Evolutionary conservation across 2,888 invertebrate genomes (phyloP), one percentile per base, ranked within the genome.

Genomic region (Epistrophella euchroma): DNA sequence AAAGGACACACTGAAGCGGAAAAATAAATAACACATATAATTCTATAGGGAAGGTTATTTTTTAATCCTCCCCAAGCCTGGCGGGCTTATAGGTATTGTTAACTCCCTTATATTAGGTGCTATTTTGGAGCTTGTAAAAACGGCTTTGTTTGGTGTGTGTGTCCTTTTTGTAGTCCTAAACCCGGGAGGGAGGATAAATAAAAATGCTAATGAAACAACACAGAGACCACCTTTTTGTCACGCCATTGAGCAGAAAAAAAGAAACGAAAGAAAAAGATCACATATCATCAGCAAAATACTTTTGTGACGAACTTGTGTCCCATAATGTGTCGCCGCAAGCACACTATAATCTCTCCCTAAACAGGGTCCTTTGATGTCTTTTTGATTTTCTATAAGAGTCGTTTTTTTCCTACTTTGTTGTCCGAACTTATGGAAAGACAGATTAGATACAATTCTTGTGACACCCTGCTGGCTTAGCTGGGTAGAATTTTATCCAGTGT

Each of bases 201-300:
- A 77, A 76, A 76, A 76, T 80, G 56, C 72, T 86, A 86, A 82
- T 70, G 77, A 86, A 86, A 74, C 58, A 71, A 37, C 70, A 77
- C 72, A 82, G 70, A 77, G 68, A n/a, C n/a, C 77, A 74, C 76
- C 77, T 82, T 86, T 86, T 81, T 79, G 84, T 79, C 72, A 72
- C 75, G 40, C 45, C 47, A 47, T 15, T 50, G 40, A 58, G 22
- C 43, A 55, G 28, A 55, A 74, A 40, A 60, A 25, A 60, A 37
- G 15, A 22, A 15, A 25, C 19, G 7, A 52, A 3, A 25, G 62
- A 37, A 60, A 28, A 43, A 28, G 66, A 80, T 76, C 76, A 73
- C 56, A 85, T 75, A 72, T 85, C 76, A 82, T 82, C 86, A 86
- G 73, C 81, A 81, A 28, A 37, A 68, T 25, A 77, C 52, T 80